Base-by-base conservation (phyloP, 2,888 invertebrate genomes). In the Drosophila prostipennis region DNA sequence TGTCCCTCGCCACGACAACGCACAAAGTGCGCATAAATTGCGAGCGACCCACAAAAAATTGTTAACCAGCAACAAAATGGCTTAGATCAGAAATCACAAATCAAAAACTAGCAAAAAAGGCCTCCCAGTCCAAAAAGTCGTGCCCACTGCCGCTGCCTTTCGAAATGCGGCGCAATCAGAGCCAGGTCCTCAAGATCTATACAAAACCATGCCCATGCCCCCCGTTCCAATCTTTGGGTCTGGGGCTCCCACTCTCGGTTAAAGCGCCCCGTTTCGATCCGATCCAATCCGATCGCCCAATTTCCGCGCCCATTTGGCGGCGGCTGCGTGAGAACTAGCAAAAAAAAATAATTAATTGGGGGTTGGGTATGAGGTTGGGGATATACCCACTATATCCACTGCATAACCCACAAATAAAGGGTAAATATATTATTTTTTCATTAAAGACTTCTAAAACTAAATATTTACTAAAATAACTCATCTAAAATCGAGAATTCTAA, bases 11-110 rank as follows among this genome's bases (percentile, higher is more conserved):
- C 81, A 81, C 81, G 87, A 87, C 79, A 78, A 84, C 79, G 81
- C 79, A 74, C 69, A 77, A 75, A 80, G 83, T 83, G 80, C 86
- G 80, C 80, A 80, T 87, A 81, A 81, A 81, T 81, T 87, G 87
- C 67, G 8, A 16, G 61, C 87, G 81, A 87, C 87, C 84, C 74
- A 84, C 81, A 36, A 48, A 34, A 64, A 64, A 76, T 70, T 61
- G 79, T 78, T 78, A 72, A 61, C 79, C 61, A 76, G 65, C 77
- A 55, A 69, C 53, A 55, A 80, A 67, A 48, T 58, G 14, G 40
- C 64, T 53, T 46, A 68, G 68, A 67, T 65, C 68, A 67, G 10
- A 67, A 67, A 67, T 69, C 64, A 59, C 64, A 80, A 79, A 83
- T 79, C 72, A 80, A 63, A 77, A 70, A 76, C 61, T 34, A 7